phyloP scores from a whole-genome alignment of 2,797 vertebrate species.

The Sus cebifrons region DNA sequence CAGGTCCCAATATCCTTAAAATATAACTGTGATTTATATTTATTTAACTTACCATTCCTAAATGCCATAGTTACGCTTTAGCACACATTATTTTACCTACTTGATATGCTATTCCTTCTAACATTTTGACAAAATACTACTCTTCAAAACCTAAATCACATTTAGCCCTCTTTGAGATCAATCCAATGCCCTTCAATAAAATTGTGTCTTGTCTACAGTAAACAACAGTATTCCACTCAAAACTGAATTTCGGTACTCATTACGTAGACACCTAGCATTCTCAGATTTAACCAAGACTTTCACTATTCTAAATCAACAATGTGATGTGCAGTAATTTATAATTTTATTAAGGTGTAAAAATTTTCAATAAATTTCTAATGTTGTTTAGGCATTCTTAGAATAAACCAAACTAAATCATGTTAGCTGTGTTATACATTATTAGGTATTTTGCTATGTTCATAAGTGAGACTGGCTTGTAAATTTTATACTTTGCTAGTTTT shows the following conservation, averaged over 20 bases:
- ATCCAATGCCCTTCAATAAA: not conserved
- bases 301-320: constrained; percentile 25
- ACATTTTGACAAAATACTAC: constrained; percentile 24
- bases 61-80: not conserved
- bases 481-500: constrained; percentile 23
- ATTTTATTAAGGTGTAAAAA: constrained; percentile 8
- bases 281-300: constrained; percentile 51
- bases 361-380: constrained; percentile 22
- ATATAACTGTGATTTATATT: not conserved
- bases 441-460: not conserved
- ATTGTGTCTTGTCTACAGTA: not conserved
- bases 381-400: constrained; percentile 36
- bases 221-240: not conserved
- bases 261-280: not conserved
- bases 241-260: constrained; percentile 6
- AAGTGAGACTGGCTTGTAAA: not conserved
- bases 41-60: constrained; percentile 3
- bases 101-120: not conserved
- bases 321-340: not conserved
- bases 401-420: not conserved
- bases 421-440: constrained; percentile 5
- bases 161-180: not conserved
- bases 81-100: not conserved
- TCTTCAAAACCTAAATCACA: not conserved
- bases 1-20: not conserved